Conservation (phyloP, 2,113 vertebrate species). For the Labeo rohita region DNA sequence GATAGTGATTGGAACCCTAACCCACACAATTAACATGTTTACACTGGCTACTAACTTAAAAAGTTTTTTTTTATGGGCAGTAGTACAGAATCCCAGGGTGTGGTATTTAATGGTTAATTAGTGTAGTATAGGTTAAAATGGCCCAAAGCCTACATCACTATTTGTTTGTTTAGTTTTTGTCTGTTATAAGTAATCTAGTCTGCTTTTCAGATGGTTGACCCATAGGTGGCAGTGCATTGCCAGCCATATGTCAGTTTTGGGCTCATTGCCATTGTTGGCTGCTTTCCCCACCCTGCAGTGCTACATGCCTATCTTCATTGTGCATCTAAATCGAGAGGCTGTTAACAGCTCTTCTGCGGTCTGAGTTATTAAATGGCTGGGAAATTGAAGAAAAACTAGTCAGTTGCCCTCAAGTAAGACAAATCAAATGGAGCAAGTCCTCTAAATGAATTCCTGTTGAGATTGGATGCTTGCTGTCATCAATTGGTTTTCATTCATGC, state of each 20-base stretch:
- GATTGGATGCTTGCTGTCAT: conserved; percentile 53
- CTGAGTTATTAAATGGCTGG: background rate
- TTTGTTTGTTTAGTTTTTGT: background rate
- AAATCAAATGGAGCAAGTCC: conserved; percentile 16
- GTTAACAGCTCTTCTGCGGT: conserved; percentile 24
- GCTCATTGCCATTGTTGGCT: conserved; percentile 8
- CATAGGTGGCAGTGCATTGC: conserved; percentile 62
- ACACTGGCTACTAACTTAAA: background rate
- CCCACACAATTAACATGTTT: background rate
- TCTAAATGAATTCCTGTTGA: conserved; percentile 36
- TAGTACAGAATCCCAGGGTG: background rate
- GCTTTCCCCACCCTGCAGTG: background rate
- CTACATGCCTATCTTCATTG: conserved; percentile 18
- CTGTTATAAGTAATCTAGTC: background rate
- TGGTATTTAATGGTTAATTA: background rate
- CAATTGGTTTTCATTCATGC: conserved; percentile 68
- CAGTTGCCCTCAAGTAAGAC: background rate
- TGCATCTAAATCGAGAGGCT: background rate
- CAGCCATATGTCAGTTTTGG: conserved; percentile 58
- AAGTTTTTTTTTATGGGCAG: background rate
- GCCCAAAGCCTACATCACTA: background rate
- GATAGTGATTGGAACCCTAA: background rate
- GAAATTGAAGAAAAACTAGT: conserved; percentile 30
- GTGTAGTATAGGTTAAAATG: background rate
- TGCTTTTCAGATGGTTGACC: conserved; percentile 45